These are phyloP conservation scores for Sebastes nivosus DNA, from an alignment of 2,797 vertebrate species.

Conservation along the genomic window DNA sequence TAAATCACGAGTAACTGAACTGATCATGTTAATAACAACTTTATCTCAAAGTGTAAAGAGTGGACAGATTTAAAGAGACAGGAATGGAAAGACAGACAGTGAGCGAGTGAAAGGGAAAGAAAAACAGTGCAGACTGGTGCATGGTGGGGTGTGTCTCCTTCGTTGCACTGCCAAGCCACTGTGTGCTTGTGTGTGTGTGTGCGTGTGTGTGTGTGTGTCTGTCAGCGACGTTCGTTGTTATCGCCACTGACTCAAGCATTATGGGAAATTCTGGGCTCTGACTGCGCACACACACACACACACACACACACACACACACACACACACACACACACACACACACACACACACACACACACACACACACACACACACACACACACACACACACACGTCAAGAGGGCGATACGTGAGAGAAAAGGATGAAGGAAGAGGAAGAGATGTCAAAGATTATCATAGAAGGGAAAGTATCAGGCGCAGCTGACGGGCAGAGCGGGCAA, in stretches of 20 bases:
- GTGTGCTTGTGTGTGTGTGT: background rate
- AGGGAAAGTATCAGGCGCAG: background rate
- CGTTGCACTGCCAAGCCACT: constrained; percentile 20
- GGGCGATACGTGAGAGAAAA: background rate
- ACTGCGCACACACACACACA: background rate
- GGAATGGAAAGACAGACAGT: background rate
- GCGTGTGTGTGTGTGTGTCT: background rate
- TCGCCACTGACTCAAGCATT: constrained; percentile 30
- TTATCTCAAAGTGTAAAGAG: constrained; percentile 2
- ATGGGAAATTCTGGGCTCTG: constrained; percentile 33
- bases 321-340: too few relatives aligned
- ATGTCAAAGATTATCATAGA: constrained; percentile 4
- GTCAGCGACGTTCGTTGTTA: constrained; percentile 32
- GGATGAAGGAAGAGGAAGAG: background rate
- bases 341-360: background rate
- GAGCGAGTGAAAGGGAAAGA: constrained; percentile 14
- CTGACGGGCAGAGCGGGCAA: background rate
- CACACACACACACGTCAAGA: background rate
- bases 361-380: background rate
- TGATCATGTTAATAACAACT: background rate
- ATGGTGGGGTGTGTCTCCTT: constrained; percentile 34
- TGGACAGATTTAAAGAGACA: background rate
- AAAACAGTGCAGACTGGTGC: constrained; percentile 1
- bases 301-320: background rate
- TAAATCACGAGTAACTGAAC: background rate